Evolutionary conservation across 1,140 invertebrate species (phyloP), one percentile per base, ranked within the genome.

Genomic region (Anthonomus grandis): DNA sequence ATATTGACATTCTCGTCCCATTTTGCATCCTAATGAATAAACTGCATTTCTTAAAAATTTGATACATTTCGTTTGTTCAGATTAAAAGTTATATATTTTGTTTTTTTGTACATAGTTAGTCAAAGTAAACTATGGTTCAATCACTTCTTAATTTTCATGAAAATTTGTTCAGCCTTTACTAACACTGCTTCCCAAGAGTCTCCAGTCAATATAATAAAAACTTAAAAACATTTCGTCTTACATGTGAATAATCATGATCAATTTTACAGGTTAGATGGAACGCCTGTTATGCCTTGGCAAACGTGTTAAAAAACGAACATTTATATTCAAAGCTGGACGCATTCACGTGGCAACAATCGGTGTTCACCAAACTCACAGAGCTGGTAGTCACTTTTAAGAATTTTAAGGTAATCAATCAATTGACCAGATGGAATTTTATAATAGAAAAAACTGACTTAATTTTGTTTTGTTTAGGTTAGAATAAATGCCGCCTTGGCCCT

Each of bases 271-370:
- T 91, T 6, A 80, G 90, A 39, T 95, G 92, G 91, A 95, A 94
- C 75, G 86, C 91, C 8, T 94, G 91, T 69, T 88, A 92, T 73
- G 90, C 91, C 12, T 70, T 93, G 10, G 87, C 90, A 17, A 89
- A 88, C 62, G 77, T 86, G 36, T 78, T 91, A 70, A 83, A 82
- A 63, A 90, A 89, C 73, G 67, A 75, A 2, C 64, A 73, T 6
- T 70, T 90, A 2, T 83, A 83, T 64, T n/a, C 9, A 2, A n/a
- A 10, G 8, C 45, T 54, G 9, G 19, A 42, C 10, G 38, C 5
- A 9, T 49, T 23, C 23, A 19, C 13, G 19, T 73, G 55, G 55
- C 66, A 72, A 24, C 48, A 56, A 6, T 54, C 64, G 39, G 75
- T 83, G 0, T 82, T 81, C 56, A 57, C 73, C 2, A 72, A 73